Percentiles rank a stretch among this genome's conserved stretches.
These are phyloP conservation scores for Cheilosia pagana DNA, from an alignment of 2,888 invertebrate species.

Conservation along the genomic window DNA sequence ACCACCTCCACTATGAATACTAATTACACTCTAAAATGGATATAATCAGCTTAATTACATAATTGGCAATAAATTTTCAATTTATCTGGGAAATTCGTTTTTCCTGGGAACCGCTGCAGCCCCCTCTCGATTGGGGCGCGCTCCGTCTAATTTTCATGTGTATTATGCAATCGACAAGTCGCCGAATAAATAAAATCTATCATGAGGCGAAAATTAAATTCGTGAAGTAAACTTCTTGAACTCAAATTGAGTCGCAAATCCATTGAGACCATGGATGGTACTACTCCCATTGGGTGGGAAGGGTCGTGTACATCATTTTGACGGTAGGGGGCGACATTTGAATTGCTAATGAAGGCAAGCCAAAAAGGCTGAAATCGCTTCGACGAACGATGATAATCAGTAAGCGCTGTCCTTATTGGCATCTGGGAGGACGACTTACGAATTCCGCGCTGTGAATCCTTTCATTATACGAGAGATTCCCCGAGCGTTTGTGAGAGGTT, in stretches of 20 bases:
- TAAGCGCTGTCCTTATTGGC: slow-evolving; percentile 43
- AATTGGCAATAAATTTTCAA: slow-evolving; percentile 71
- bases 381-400: slow-evolving; percentile 57
- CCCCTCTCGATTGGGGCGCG: background rate
- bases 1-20: slow-evolving; percentile 38
- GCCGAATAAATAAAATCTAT: slow-evolving; percentile 54
- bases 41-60: slow-evolving; percentile 68
- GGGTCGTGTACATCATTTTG: slow-evolving; percentile 54
- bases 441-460: slow-evolving; percentile 52
- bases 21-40: slow-evolving; percentile 66
- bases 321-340: slow-evolving; percentile 53
- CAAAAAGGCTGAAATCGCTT: slow-evolving; percentile 45
- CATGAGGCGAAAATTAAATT: slow-evolving; percentile 1
- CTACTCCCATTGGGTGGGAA: background rate
- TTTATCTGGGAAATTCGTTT: slow-evolving; percentile 57
- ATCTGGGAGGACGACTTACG: slow-evolving; percentile 16
- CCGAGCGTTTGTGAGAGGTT: slow-evolving; percentile 12
- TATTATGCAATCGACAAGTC: slow-evolving; percentile 52
- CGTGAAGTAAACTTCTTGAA: slow-evolving; percentile 50
- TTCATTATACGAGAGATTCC: slow-evolving; percentile 14
- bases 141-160: slow-evolving; percentile 44
- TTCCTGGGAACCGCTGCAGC: slow-evolving; percentile 10
- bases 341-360: slow-evolving; percentile 69
- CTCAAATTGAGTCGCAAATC: slow-evolving; percentile 61
- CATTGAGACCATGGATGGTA: slow-evolving; percentile 4